Conservation (phyloP, 2,113 vertebrate genomes). For the Macquaria australasica region DNA sequence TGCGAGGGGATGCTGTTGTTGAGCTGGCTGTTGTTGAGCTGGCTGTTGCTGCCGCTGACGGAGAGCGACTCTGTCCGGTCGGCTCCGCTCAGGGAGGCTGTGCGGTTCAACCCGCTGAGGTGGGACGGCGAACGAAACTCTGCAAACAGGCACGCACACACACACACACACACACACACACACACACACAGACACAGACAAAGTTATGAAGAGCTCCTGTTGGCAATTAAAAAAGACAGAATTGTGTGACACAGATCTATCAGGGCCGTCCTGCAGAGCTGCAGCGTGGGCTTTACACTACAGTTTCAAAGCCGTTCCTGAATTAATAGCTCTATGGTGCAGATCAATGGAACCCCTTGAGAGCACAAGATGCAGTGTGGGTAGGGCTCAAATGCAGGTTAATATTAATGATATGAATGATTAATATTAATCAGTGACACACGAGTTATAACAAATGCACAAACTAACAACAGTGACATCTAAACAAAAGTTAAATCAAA, state of each 20-base stretch:
- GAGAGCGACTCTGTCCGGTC: constrained; percentile 87
- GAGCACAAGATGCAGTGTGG: constrained; percentile 43
- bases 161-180: constrained; percentile 26
- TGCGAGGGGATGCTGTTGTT: constrained; percentile 69
- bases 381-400: constrained; percentile 20
- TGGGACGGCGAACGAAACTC: constrained; percentile 91
- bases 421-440: constrained; percentile 4
- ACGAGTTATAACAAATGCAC: neutral
- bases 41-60: constrained; percentile 87
- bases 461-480: neutral
- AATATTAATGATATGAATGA: constrained; percentile 6
- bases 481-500: neutral
- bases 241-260: neutral
- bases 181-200: neutral
- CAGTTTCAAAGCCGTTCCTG: constrained; percentile 5
- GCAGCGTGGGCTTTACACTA: neutral
- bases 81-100: constrained; percentile 87
- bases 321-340: constrained; percentile 12
- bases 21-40: constrained; percentile 93
- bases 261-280: neutral
- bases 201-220: neutral
- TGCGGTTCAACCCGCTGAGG: constrained; percentile 88
- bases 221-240: neutral
- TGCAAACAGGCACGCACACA: constrained; percentile 68
- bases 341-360: neutral